Conservation (phyloP, 2,888 invertebrate genomes). For the Drosophila suboccidentalis region DNA sequence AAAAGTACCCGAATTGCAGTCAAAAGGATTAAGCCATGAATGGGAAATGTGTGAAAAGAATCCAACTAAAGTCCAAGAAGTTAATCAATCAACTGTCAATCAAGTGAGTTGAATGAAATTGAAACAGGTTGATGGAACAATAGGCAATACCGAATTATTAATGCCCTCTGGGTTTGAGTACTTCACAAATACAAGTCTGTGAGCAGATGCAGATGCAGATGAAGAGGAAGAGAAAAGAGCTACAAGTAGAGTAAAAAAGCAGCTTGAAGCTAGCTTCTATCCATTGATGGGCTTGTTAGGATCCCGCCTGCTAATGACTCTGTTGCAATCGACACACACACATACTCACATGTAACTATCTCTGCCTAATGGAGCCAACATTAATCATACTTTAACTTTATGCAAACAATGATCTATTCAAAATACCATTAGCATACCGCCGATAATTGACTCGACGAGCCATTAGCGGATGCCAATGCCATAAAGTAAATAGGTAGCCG, state of each 20-base stretch:
- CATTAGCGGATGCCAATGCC: conserved; percentile 64
- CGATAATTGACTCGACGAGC: conserved; percentile 70
- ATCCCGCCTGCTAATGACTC: conserved; percentile 64
- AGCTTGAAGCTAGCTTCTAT: conserved; percentile 10
- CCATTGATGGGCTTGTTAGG: conserved; percentile 53
- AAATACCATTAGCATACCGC: conserved; percentile 76
- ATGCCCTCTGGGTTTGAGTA: conserved; percentile 45
- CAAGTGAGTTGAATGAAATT: conserved; percentile 67
- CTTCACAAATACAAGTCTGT: conserved; percentile 14
- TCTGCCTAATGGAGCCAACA: conserved; percentile 62
- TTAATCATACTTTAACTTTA: conserved; percentile 73
- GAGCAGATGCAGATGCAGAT: too few relatives aligned
- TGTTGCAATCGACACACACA: conserved; percentile 51
- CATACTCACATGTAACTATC: too few relatives aligned
- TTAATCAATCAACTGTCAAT: conserved; percentile 80
- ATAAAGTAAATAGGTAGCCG: conserved; percentile 68
- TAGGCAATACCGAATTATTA: conserved; percentile 65
- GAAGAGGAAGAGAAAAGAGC: conserved; percentile 3
- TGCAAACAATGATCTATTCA: conserved; percentile 73
- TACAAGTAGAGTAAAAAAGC: conserved; percentile 16
- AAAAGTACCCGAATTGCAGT: conserved; percentile 57
- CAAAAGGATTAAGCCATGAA: conserved; percentile 76
- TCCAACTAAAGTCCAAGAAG: conserved; percentile 58
- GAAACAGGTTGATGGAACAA: conserved; percentile 72
- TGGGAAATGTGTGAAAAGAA: conserved; percentile 72